Evolutionary conservation across 2,888 invertebrate genomes (phyloP), one percentile per base, ranked within the genome.

Genomic region (Morpho helenor): DNA sequence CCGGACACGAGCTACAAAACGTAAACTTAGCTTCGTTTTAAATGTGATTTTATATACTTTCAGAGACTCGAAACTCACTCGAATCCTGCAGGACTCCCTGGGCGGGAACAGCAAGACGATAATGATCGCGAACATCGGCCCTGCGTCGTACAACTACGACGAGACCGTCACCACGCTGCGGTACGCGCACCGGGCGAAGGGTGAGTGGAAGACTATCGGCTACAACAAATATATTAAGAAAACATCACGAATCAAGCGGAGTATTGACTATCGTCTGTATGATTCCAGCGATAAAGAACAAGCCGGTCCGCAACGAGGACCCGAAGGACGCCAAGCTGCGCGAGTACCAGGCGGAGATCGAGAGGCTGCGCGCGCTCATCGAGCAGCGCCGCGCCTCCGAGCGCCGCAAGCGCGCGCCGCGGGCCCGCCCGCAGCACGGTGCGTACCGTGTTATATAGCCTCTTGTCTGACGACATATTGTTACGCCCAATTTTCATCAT

Each of bases 21-120:
- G 31, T 5, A 3, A 3, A 0, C 3, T 3, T 31, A 31, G 31
- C 31, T 0, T 31, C 3, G 0, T 31, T 31, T 31, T 31, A 31
- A 31, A 31, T 5, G 31, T 31, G 31, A 3, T 31, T 3, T 31
- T 31, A 31, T 5, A 31, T 31, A 31, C 0, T 31, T 67, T 8
- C 79, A 92, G 99, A 78, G 99, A 99, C 84, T 99, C 99, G 4
- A 99, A 99, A 90, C 91, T 99, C 59, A 99, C 99, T 7, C 93
- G 99, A 55, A 92, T 99, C 57, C 91, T 99, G 60, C 99, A 99
- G 91, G 99, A 99, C 90, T 99, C 99, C 0, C 91, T 99, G 49
- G 99, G 99, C 58, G 99, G 99, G 8, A 99, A 99, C 91, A 98
- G 99, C 49, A 98, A 98, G 86, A 99, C 99, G 1, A 97, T 99